Percentiles rank a stretch among this genome's conserved stretches.
Evolutionary conservation across 2,888 invertebrate species (phyloP).

Genomic region (Atherix ibis): DNA sequence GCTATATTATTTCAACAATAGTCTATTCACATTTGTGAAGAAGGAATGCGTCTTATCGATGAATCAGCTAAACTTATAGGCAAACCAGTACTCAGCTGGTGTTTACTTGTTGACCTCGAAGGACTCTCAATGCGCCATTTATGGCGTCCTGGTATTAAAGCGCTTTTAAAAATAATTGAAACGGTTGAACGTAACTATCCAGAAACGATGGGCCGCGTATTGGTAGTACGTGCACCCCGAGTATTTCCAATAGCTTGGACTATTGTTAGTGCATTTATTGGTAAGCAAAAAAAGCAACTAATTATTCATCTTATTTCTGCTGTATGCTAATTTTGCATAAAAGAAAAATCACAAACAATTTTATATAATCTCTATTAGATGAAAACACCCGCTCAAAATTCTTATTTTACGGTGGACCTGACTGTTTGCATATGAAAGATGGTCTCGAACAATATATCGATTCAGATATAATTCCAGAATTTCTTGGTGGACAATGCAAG

Average conservation of each 20-base stretch:
- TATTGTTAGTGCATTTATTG: conserved; percentile 83
- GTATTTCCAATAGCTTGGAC: conserved; percentile 95
- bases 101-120: conserved; percentile 79
- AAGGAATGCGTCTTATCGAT: conserved; percentile 73
- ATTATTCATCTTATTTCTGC: neutral
- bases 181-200: conserved; percentile 90
- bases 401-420: conserved; percentile 79
- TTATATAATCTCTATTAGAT: conserved; percentile 37
- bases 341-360: no score
- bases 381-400: conserved; percentile 87
- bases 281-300: conserved; percentile 32
- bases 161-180: conserved; percentile 51
- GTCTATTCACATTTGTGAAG: conserved; percentile 80
- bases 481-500: conserved; percentile 79
- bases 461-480: conserved; percentile 74
- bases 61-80: conserved; percentile 70
- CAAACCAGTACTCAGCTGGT: conserved; percentile 77
- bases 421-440: conserved; percentile 61
- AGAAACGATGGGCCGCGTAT: conserved; percentile 81
- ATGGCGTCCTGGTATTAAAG: conserved; percentile 83
- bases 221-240: conserved; percentile 80
- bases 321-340: no score
- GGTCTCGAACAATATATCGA: conserved; percentile 76
- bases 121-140: conserved; percentile 90
- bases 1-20: no score